Evolutionary conservation across 2,888 invertebrate species (phyloP).

Genomic region (Gari tellinella): DNA sequence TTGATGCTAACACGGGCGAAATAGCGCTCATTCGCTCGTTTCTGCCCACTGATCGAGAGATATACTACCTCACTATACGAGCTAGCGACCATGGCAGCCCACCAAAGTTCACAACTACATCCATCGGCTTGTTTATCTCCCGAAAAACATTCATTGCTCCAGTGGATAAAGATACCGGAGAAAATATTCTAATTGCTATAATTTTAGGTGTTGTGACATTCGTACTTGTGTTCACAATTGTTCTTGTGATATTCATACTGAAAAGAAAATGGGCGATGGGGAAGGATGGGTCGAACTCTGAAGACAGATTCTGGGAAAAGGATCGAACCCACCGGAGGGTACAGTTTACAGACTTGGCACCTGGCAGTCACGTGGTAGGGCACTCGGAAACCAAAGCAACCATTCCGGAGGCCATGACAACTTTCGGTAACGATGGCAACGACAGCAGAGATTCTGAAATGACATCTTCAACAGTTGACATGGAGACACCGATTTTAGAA

Average conservation of each 20-base stretch:
- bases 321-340: conserved; percentile 39
- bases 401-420: conserved; percentile 31
- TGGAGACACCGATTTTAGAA: conserved; percentile 53
- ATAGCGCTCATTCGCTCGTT: conserved; percentile 55
- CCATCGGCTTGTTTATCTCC: conserved; percentile 55
- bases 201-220: conserved; percentile 60
- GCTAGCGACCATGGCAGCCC: conserved; percentile 65
- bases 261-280: conserved; percentile 37
- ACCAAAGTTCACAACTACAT: conserved; percentile 48
- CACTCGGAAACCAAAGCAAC: conserved; percentile 4
- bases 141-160: conserved; percentile 24
- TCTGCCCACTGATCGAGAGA: conserved; percentile 40
- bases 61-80: conserved; percentile 52
- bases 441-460: conserved; percentile 53
- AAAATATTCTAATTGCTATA: conserved; percentile 63
- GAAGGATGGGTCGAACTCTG: conserved; percentile 25
- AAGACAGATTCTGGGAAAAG: conserved; percentile 43
- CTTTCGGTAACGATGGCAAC: conserved; percentile 40
- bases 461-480: conserved; percentile 47
- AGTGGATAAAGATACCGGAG: conserved; percentile 39
- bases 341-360: conserved; percentile 39
- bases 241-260: conserved; percentile 61
- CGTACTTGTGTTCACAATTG: conserved; percentile 63
- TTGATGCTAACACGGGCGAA: conserved; percentile 59
- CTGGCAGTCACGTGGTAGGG: not conserved